Conservation (phyloP, 2,797 vertebrate genomes). For the Hephaestus fuliginosus region DNA sequence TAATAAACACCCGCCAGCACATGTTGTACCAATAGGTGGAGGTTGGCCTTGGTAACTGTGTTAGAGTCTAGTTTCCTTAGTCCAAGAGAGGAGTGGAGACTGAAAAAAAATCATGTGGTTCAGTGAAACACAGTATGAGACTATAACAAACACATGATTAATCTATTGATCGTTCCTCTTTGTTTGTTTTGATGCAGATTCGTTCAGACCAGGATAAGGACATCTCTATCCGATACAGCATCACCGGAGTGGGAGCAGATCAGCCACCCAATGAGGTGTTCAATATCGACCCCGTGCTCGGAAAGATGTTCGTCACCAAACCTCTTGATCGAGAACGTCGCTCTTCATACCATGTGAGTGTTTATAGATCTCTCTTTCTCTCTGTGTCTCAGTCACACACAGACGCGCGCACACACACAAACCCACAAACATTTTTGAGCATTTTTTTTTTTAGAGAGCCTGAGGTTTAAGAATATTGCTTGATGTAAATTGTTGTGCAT, state of each 20-base stretch:
- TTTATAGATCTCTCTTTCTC: not conserved
- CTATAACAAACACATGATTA: not conserved
- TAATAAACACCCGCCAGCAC: constrained; percentile 42
- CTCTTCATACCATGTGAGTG: constrained; percentile 93
- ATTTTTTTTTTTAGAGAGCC: no score
- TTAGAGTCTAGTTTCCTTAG: constrained; percentile 27
- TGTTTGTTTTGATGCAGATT: constrained; percentile 86
- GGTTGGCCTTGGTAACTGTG: not conserved
- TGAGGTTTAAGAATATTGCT: no score
- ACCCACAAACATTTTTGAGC: not conserved
- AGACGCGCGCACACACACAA: not conserved
- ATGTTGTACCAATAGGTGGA: constrained; percentile 4
- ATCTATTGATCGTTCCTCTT: constrained; percentile 28
- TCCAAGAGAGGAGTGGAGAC: not conserved
- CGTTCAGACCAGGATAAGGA: constrained; percentile 97
- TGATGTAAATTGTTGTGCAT: no score
- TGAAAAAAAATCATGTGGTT: not conserved
- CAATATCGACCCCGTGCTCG: constrained; percentile 94
- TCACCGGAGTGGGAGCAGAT: constrained; percentile 95
- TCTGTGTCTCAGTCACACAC: not conserved
- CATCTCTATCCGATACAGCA: constrained; percentile 96
- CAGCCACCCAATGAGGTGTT: constrained; percentile 97
- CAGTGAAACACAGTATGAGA: not conserved
- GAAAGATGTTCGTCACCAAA: constrained; percentile 96
- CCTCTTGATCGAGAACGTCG: constrained; percentile 95